Evolutionary conservation across 2,113 vertebrate genomes (phyloP), one percentile per base, ranked within the genome.

Genomic region (Talpa occidentalis): DNA sequence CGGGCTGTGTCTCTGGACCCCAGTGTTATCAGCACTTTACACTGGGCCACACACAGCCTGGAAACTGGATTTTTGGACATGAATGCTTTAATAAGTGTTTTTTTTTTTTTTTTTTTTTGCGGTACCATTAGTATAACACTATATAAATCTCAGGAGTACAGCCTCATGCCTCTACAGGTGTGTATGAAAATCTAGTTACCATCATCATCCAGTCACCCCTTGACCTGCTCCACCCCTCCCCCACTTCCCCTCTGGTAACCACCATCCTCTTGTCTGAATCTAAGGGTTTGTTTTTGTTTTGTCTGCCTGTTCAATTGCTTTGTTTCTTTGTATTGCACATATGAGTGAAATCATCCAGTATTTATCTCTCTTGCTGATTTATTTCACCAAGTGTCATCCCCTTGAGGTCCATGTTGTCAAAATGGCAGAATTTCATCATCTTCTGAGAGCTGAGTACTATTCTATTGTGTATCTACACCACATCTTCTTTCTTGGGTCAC

Each of bases 1-100:
- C 30, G 30, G 17, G 5, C 54, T 40, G 24, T 37, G 24, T 60
- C 14, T 24, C 26, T 17, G 4, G 10, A 26, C 16, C 3, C 16
- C 52, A 10, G 3, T 24, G 32, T 28, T 78, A 11, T 4, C 1
- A 5, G 24, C 4, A 35, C 56, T 30, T 47, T 60, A 69, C 9
- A 42, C 2, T 9, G 10, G 28, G 60, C 37, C 67, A 69, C n/a
- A 7, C 22, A 3, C 21, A 74, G 12, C 22, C 6, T 6, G 30
- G 59, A 28, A 21, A 81, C 22, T 30, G 24, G 9, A 3, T 52
- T 28, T 77, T 11, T 28, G 54, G 32, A 21, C 9, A 9, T 26
- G 10, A 54, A 78, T 37, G 1, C 1, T 5, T 5, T 5, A 17
- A 1, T 10, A 22, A 35, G 11, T 10, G n/a, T n/a, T n/a, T n/a